Evolutionary conservation across 2,888 invertebrate genomes (phyloP), one percentile per base, ranked within the genome.

Genomic region (Megalurothrips usitatus): DNA sequence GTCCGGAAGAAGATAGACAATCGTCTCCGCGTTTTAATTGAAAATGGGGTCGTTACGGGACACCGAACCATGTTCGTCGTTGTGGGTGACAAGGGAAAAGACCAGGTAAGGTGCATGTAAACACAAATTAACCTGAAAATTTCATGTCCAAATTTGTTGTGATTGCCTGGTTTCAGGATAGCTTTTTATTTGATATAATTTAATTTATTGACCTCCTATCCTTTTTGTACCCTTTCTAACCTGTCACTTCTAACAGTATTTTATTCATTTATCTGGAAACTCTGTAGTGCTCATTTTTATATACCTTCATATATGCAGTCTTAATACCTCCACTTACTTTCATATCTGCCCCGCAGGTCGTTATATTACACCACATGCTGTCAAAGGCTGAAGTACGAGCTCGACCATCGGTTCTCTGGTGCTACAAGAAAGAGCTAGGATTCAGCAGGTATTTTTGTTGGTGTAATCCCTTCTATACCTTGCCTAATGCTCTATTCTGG

Each of bases 1-100:
- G 94, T 94, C 78, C 92, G 95, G 84, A 96, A 96, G 88, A 99
- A 99, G 89, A 94, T 99, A 85, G 99, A 99, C 87, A 98, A 98
- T 86, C 92, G 99, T 81, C 95, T 99, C 83, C 92, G 98, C 80
- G 92, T 96, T 34, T 91, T 99, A 89, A 98, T 99, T 86, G 99
- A 99, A 88, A 98, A 98, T 93, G 98, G 98, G 48, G 96, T 98
- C 79, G 92, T 92, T 85, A 87, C 92, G 80, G 94, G 95, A 1
- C 98, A 99, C 86, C 91, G 99, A 81, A 96, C 97, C 4, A 92
- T 99, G 92, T 96, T 99, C 88, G 92, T 97, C 79, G 90, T 99
- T 80, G 96, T 99, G 63, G 99, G 99, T 2, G 97, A 99, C 86
- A 98, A 98, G 89, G 94, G 95, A 26, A 91, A 94, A 87, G 98